These are phyloP conservation scores for Parus major DNA, from an alignment of 2,113 vertebrate species.

Conservation along the genomic window DNA sequence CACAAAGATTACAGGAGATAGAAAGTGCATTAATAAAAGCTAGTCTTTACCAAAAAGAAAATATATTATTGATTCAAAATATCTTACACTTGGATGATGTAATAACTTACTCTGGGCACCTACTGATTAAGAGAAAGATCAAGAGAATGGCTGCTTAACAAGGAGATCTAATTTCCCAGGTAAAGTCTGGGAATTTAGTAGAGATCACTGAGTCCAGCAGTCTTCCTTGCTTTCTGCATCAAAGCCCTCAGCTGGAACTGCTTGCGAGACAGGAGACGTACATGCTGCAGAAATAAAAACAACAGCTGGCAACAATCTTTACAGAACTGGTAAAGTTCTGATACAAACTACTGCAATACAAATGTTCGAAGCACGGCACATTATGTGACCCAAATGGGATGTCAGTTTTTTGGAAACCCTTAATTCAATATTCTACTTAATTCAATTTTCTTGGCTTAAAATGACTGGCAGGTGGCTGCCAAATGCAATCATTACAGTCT, in stretches of 20 bases:
- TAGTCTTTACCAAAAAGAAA: conserved; percentile 86
- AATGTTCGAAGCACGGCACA: neutral
- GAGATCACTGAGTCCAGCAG: conserved; percentile 95
- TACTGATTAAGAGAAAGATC: conserved; percentile 74
- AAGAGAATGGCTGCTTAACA: conserved; percentile 54
- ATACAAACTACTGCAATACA: neutral
- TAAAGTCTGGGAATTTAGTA: conserved; percentile 80
- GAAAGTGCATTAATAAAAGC: conserved; percentile 96
- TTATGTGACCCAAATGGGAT: neutral
- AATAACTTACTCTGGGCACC: conserved; percentile 82
- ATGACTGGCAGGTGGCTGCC: neutral
- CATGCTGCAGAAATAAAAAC: conserved; percentile 79
- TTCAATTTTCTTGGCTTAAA: neutral
- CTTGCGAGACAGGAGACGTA: conserved; percentile 95
- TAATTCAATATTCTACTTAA: neutral
- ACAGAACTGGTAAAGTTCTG: neutral
- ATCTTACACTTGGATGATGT: conserved; percentile 85
- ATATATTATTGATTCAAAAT: conserved; percentile 86
- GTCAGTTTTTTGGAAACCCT: neutral
- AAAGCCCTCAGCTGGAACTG: conserved; percentile 98
- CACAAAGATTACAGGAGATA: conserved; percentile 82
- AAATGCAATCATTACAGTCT: neutral
- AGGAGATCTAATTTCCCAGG: conserved; percentile 22
- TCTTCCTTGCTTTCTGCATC: conserved; percentile 99
- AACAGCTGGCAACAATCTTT: neutral